Evolutionary conservation across 1,140 invertebrate genomes (phyloP).

Genomic region (Saccostrea cuccullata): DNA sequence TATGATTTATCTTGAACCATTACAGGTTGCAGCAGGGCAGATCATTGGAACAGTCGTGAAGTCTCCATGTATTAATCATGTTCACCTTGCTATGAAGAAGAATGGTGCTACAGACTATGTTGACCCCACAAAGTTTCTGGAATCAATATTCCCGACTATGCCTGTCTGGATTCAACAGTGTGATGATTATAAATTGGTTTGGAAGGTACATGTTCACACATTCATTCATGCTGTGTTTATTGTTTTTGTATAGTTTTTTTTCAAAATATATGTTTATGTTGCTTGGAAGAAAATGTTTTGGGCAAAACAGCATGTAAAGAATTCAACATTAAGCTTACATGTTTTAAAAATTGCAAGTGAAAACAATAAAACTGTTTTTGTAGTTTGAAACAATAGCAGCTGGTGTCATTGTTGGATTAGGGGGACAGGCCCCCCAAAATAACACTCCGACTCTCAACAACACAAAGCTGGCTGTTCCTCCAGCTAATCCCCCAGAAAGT

Average conservation of each 20-base stretch:
- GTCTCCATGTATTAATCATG: conserved; percentile 60
- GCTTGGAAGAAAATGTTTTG: too few relatives aligned
- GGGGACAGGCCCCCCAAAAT: conserved; percentile 54
- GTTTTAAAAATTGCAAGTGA: background rate
- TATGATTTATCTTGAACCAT: background rate
- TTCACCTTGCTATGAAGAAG: conserved; percentile 62
- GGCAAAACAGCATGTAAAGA: too few relatives aligned
- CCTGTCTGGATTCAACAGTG: conserved; percentile 64
- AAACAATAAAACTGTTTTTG: background rate
- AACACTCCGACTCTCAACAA: conserved; percentile 55
- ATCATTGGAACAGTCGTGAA: conserved; percentile 54
- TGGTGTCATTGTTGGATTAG: conserved; percentile 54
- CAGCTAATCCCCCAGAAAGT: conserved; percentile 1
- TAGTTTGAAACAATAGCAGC: background rate
- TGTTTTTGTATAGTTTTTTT: background rate
- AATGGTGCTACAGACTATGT: conserved; percentile 44
- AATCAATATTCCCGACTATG: conserved; percentile 42
- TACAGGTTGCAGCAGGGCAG: conserved; percentile 62
- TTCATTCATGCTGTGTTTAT: background rate
- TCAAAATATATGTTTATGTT: too few relatives aligned
- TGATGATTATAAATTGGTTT: conserved; percentile 68
- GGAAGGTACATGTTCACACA: conserved; percentile 53
- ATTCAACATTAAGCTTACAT: background rate
- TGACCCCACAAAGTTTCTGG: conserved; percentile 62
- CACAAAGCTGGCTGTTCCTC: conserved; percentile 32